Evolutionary conservation across 2,888 invertebrate species (phyloP), one percentile per base, ranked within the genome.

Genomic region (Anticlea derivata): DNA sequence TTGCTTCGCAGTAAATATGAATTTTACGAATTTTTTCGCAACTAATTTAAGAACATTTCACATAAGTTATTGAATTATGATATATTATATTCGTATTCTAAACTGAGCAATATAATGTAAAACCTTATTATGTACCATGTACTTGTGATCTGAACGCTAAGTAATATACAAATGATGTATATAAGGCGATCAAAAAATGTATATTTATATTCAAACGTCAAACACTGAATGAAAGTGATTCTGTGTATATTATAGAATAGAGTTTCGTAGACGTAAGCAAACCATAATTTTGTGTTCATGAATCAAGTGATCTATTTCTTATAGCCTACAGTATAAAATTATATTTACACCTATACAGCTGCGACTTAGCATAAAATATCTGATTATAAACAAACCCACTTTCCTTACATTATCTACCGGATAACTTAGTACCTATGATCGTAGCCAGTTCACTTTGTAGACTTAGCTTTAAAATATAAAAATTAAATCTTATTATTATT

Each of bases 211-310:
- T 70, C 49, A 65, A 68, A 59, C 55, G 65, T 60, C 57, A 58
- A 44, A 45, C 52, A 51, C 44, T 48, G 17, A 63, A 61, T 47
- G 64, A 47, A 71, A 71, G 72, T 76, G 68, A 73, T 75, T 74
- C 60, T 68, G 63, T 68, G 61, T 66, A 68, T 66, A 61, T 68
- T 67, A 70, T 66, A 68, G 66, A 62, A 63, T 59, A 69, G 51
- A 62, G 70, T 74, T 73, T 68, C 65, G 70, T 77, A 80, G 77
- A 74, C 69, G 52, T 82, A 80, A 80, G 80, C 67, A 63, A 71
- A 75, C 70, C 70, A 70, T 80, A 47, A 69, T 75, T 78, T 80
- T 79, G 81, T 82, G 80, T 82, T 82, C 80, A 80, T 69, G 48
- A 61, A 75, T 65, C 63, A 66, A 73, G 77, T 76, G 74, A 78